Base-by-base conservation (phyloP, 2,888 invertebrate species). In the Carpatolechia fugitivella region DNA sequence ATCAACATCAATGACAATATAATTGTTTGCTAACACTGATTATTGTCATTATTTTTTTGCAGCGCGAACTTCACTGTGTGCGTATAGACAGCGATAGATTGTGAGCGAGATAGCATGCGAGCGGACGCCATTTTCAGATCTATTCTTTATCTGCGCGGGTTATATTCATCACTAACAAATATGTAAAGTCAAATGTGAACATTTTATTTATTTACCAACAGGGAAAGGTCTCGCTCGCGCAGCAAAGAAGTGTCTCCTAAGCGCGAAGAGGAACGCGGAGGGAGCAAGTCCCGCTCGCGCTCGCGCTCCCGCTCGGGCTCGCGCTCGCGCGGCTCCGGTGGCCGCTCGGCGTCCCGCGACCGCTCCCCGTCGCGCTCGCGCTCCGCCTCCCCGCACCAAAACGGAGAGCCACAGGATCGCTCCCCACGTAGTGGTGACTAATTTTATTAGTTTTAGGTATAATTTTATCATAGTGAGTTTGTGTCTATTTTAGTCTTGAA, bases 191-290 rank as follows among this genome's bases (percentile, higher is more conserved):
- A n/a, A n/a, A n/a, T n/a, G n/a, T n/a, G 24, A 11, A 5, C 3
- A 44, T n/a, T 29, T 13, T 24, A 13, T 41, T 29, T n/a, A n/a
- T n/a, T n/a, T n/a, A n/a, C n/a, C n/a, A 7, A 56, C 77, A 94
- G 94, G 82, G 93, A 93, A 70, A 92, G 93, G 30, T 95, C 95
- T 55, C 92, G 92, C 48, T 94, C 94, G 31, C 91, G 89, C 66
- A 94, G 94, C 78, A 94, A 94, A 78, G 93, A 92, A 58, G 78
- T 71, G 14, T 85, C 88, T 1, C 85, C 87, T 14, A 86, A 86
- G 63, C 85, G 82, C 38, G 87, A 84, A 4, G 88, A 85, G 56
- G 81, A 80, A 56, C 82, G 84, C 44, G 84, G 82, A 55, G 76
- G 70, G 24, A 81, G 67, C 76, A 88, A 88, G 71, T 88, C 89